These are phyloP conservation scores for Polylopha cassiicola DNA, from an alignment of 2,888 invertebrate genomes.

Conservation along the genomic window DNA sequence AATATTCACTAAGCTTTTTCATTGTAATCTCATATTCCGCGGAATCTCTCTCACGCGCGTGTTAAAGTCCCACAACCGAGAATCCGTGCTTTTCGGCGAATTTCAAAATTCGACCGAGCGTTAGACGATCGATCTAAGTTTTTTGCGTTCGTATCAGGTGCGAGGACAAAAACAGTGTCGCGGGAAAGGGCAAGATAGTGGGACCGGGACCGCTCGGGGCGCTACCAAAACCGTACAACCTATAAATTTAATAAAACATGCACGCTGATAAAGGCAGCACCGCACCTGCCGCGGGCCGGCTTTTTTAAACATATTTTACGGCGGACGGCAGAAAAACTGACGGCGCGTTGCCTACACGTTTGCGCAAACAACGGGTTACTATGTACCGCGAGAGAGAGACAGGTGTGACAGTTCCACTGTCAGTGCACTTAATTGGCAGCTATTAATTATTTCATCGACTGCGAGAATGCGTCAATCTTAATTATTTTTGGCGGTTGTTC, in stretches of 20 bases:
- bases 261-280: conserved; percentile 21
- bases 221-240: conserved; percentile 22
- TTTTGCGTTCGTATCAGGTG: conserved; percentile 6
- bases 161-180: conserved; percentile 19
- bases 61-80: conserved; percentile 10
- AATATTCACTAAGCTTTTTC: too few relatives aligned
- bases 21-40: too few relatives aligned
- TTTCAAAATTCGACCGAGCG: conserved; percentile 12
- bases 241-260: conserved; percentile 23
- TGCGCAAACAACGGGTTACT: too few relatives aligned
- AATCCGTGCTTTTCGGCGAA: conserved; percentile 21
- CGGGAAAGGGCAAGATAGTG: conserved; percentile 12
- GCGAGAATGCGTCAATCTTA: too few relatives aligned
- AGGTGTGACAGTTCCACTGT: too few relatives aligned
- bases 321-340: conserved; percentile 22
- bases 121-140: conserved; percentile 22
- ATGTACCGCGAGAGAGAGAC: too few relatives aligned
- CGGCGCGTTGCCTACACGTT: conserved; percentile 18
- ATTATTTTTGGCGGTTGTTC: too few relatives aligned
- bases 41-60: conserved; percentile 18
- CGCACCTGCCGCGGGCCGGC: conserved; percentile 21
- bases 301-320: conserved; percentile 23
- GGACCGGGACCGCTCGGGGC: conserved; percentile 19
- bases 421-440: too few relatives aligned
- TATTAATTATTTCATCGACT: too few relatives aligned